phyloP scores from a whole-genome alignment of 2,888 invertebrate genomes.

The Megastigmus dorsalis region DNA sequence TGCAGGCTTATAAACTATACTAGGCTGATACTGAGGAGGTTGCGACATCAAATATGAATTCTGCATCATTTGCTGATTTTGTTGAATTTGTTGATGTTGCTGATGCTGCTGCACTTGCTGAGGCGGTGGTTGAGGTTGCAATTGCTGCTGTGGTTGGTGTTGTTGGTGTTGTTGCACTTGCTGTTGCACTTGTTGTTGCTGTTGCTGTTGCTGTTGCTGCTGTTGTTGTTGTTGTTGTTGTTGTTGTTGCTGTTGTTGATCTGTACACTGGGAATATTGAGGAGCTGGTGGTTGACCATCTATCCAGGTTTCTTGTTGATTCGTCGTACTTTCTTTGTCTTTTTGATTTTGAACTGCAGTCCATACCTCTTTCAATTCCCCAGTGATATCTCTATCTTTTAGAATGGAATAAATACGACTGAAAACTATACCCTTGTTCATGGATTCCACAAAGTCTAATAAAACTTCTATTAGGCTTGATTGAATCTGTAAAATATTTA shows the following conservation, averaged over 20 bases:
- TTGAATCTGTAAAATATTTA: conserved; percentile 75
- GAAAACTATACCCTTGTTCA: conserved; percentile 81
- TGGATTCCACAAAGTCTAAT: conserved; percentile 84
- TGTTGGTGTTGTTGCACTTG: conserved; percentile 49
- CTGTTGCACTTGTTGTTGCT: conserved; percentile 29
- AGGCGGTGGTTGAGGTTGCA: conserved; percentile 47
- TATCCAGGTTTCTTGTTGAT: conserved; percentile 68
- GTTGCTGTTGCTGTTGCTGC: conserved; percentile 48
- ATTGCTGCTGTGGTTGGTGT: conserved; percentile 54
- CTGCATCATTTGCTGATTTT: conserved; percentile 52
- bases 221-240: conserved; percentile 61
- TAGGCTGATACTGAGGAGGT: conserved; percentile 64
- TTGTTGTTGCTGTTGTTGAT: conserved; percentile 55
- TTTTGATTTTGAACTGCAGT: conserved; percentile 80
- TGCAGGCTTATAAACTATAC: conserved; percentile 57
- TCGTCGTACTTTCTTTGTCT: conserved; percentile 76
- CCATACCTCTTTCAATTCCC: conserved; percentile 85
- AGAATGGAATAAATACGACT: conserved; percentile 78
- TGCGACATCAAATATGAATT: conserved; percentile 56
- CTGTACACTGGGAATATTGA: conserved; percentile 60
- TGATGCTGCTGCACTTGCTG: conserved; percentile 52
- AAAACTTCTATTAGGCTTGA: conserved; percentile 82
- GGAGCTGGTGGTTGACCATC: conserved; percentile 67
- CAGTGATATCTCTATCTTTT: conserved; percentile 82
- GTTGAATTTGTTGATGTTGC: conserved; percentile 46